Evolutionary conservation across 2,113 vertebrate genomes (phyloP).

Genomic region (Chaetura pelagica): DNA sequence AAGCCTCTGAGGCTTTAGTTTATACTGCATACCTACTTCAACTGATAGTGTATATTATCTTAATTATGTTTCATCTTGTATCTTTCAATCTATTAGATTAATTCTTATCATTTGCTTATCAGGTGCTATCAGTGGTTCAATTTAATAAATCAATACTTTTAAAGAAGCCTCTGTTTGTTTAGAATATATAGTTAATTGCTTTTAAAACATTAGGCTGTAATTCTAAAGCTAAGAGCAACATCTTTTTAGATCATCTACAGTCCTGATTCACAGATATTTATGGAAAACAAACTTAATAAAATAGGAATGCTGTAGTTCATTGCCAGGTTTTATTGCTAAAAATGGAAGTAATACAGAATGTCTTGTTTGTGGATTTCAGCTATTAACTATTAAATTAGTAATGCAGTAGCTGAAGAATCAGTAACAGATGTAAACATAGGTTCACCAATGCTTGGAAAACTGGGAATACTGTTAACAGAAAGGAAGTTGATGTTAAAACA

Average conservation of each 20-base stretch:
- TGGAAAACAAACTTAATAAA: neutral
- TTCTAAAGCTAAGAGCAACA: neutral
- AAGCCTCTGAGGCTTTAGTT: neutral
- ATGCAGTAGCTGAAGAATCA: neutral
- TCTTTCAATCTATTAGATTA: neutral
- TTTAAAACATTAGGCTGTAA: neutral
- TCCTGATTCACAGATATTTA: neutral
- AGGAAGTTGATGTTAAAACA: neutral
- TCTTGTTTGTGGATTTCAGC: neutral
- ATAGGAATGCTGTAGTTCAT: neutral
- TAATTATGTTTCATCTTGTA: neutral
- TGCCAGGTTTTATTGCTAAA: constrained; percentile 26
- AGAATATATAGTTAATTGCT: neutral
- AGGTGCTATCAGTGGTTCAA: neutral
- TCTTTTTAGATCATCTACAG: neutral
- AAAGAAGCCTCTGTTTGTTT: neutral
- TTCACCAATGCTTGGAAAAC: neutral
- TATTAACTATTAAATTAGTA: neutral
- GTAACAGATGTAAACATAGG: neutral
- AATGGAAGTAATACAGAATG: neutral
- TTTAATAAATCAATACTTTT: neutral
- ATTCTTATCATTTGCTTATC: neutral
- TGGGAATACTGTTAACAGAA: neutral
- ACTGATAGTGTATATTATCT: neutral
- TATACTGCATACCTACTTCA: neutral